These are phyloP conservation scores for Gibbula magus DNA, from an alignment of 2,888 invertebrate genomes.

Conservation along the genomic window DNA sequence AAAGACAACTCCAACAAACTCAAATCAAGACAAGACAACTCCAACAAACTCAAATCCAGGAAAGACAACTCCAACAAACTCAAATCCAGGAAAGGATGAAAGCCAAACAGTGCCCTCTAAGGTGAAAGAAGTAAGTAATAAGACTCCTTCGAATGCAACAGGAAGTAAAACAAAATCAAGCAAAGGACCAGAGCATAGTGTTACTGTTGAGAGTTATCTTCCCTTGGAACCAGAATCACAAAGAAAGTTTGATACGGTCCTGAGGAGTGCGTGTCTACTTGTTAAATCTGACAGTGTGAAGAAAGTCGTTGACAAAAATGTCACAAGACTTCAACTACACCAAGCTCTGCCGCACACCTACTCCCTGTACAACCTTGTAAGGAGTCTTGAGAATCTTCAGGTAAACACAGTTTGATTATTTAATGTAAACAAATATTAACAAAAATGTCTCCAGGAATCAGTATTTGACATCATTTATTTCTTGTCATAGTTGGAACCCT, in stretches of 20 bases:
- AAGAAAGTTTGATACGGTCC: conserved; percentile 51
- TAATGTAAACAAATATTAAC: no score
- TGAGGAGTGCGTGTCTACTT: conserved; percentile 48
- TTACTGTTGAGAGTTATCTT: conserved; percentile 33
- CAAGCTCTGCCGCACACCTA: conserved; percentile 51
- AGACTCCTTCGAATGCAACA: no score
- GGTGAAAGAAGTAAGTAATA: no score
- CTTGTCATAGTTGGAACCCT: no score
- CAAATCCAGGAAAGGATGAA: no score
- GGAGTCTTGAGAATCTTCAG: conserved; percentile 52
- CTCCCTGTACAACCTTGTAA: conserved; percentile 42
- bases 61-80: no score
- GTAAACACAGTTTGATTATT: conserved; percentile 33
- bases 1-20: background rate
- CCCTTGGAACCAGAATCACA: conserved; percentile 52
- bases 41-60: background rate
- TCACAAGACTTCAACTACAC: conserved; percentile 49
- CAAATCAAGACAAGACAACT: background rate
- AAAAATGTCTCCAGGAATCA: no score
- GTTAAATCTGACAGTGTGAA: conserved; percentile 53
- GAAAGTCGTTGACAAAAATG: conserved; percentile 48
- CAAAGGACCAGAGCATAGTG: background rate
- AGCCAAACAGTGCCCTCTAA: no score
- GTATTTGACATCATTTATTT: no score
- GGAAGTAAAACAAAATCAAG: no score